A percentile compares a stretch with the other conserved stretches of the same genome.
Evolutionary conservation across 2,113 vertebrate species (phyloP).

Genomic region (Pogona vitticeps): DNA sequence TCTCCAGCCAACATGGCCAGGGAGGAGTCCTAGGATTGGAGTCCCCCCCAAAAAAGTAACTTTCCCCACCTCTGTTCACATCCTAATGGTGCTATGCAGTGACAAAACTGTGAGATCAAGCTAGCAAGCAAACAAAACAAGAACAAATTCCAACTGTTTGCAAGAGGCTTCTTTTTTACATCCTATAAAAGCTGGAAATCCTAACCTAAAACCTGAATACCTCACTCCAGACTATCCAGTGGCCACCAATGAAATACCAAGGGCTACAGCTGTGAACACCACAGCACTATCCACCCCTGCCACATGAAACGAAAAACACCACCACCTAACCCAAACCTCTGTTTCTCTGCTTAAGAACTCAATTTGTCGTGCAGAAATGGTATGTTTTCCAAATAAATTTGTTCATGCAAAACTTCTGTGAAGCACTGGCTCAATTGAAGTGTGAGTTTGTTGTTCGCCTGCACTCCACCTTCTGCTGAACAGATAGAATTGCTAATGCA

Average conservation of each 20-base stretch:
- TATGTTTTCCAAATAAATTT: conserved; percentile 46
- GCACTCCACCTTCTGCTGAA: background rate
- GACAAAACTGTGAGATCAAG: conserved; percentile 14
- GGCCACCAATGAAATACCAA: background rate
- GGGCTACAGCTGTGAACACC: background rate
- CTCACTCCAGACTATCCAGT: background rate
- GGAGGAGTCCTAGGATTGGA: no score
- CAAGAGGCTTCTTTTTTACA: background rate
- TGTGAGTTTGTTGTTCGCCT: accelerated
- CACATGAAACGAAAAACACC: background rate
- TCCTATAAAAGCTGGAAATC: conserved; percentile 24
- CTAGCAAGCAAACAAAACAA: conserved; percentile 24
- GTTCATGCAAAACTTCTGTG: accelerated
- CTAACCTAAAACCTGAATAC: background rate
- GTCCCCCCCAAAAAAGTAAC: no score
- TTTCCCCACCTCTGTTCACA: background rate
- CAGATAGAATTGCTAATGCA: background rate
- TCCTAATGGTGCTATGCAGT: conserved; percentile 5
- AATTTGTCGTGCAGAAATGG: accelerated
- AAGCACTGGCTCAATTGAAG: accelerated
- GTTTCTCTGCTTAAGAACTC: background rate
- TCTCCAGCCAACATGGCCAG: no score
- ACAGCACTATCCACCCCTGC: accelerated
- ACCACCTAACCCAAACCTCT: background rate
- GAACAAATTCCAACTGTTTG: background rate